Evolutionary conservation across 2,888 invertebrate genomes (phyloP).

Genomic region (Amphipyra tragopoginis): DNA sequence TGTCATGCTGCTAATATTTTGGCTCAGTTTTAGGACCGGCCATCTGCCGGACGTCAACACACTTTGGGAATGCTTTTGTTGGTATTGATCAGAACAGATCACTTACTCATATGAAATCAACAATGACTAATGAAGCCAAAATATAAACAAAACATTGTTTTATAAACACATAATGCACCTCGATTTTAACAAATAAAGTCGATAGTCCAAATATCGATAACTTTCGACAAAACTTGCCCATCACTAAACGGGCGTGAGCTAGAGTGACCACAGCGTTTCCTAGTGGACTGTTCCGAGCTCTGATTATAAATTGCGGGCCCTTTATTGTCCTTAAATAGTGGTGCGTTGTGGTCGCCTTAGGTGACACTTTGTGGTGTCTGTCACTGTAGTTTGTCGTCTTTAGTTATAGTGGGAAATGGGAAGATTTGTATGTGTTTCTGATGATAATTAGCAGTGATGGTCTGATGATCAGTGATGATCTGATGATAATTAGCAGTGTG

Average conservation of each 20-base stretch:
- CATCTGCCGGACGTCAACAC: no score
- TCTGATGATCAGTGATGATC: no score
- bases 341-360: conserved; percentile 42
- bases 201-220: conserved; percentile 27
- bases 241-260: conserved; percentile 52
- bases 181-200: not conserved
- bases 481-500: no score
- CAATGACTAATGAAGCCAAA: no score
- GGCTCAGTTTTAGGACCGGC: no score
- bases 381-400: conserved; percentile 22
- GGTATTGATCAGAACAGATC: no score
- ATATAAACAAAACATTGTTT: no score
- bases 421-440: conserved; percentile 19
- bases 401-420: conserved; percentile 17
- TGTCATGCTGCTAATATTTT: no score
- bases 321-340: conserved; percentile 60
- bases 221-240: not conserved
- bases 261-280: conserved; percentile 61
- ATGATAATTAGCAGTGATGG: no score
- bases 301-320: conserved; percentile 60
- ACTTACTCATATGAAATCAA: no score
- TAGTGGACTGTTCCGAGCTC: conserved; percentile 49
- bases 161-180: no score
- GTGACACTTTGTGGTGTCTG: conserved; percentile 44
- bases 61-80: no score